Evolutionary conservation across 2,888 invertebrate genomes (phyloP), one percentile per base, ranked within the genome.

Genomic region (Merodon equestris): DNA sequence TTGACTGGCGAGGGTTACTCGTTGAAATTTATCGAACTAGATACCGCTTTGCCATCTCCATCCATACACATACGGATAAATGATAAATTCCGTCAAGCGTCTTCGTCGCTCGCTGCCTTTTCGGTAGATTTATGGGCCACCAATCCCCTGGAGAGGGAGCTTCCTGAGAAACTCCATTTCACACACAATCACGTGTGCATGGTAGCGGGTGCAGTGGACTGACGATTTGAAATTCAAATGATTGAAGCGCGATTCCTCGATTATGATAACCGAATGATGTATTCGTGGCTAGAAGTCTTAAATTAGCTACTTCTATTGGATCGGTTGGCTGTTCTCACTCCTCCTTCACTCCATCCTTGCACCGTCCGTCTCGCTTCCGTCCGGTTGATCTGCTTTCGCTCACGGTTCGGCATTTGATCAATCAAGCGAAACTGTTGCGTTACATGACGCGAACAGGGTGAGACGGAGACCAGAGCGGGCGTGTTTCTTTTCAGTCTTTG

Each of bases 191-290:
- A 36, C 42, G 13, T 27, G 7, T 27, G 34, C 50, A 47, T 15
- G 63, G 51, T 38, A 27, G 14, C 45, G 13, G 27, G 2, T 27
- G 27, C 27, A 4, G 27, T 4, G n/a, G 50, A 40, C 19, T 54
- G 67, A 60, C 67, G 67, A 82, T 83, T 83, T 83, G 75, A 83
- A 83, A 75, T 83, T 83, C 83, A 83, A 83, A 83, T 83, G 82
- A 81, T 83, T 82, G 70, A 82, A 81, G 81, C 81, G 74, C 82
- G 83, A 83, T 83, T 76, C 64, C 64, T 74, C 77, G 71, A 73
- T 79, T 79, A 81, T 82, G 82, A 82, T 82, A 82, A 82, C 73
- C 77, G 75, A 81, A 66, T 79, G 79, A 79, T 70, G 79, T 70
- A 79, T 79, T 70, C 64, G 68, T 48, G 53, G 68, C 68, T 54